Base-by-base conservation (phyloP, 1,140 invertebrate genomes). In the Lordiphosa collinella region DNA sequence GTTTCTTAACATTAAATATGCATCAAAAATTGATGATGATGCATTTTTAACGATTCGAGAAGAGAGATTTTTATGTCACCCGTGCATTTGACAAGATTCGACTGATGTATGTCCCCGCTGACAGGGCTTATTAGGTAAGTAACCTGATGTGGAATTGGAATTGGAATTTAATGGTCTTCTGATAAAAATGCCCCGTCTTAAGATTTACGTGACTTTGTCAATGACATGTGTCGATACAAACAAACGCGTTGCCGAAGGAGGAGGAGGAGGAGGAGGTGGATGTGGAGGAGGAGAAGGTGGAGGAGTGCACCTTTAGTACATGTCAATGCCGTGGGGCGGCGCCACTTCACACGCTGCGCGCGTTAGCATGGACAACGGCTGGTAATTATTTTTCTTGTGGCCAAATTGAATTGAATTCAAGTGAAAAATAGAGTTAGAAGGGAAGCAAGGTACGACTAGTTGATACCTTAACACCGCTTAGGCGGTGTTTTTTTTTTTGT, bases 11-110 rank as follows among this genome's bases (percentile, higher is more conserved):
- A 82, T 82, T 84, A 84, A 84, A 84, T 84, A 84, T 84, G 78
- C 78, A 84, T 79, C 74, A 85, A 85, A 85, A 86, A 75, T 85
- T 85, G 79, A 85, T 85, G 79, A 85, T 85, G 79, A 85, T 85
- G 80, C 80, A 85, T 85, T 85, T 85, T 85, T 85, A 85, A 85
- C 79, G 79, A 85, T 85, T 85, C 68, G 60, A 72, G 61, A 48
- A 67, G 68, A 43, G 41, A 44, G 49, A 84, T 84, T 84, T 80
- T 84, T 69, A 82, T 82, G 78, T 84, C 54, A 31, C 63, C 62
- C 50, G 38, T 63, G 72, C 76, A 82, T 80, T 69, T 78, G 73
- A 75, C 73, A 76, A 80, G 67, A 38, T 62, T 63, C 76, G 76
- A 78, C 50, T 69, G 64, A 64, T 57, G 61, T 66, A 71, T 13